These are phyloP conservation scores for Patagioenas fasciata DNA, from an alignment of 2,113 vertebrate species.

Conservation along the genomic window DNA sequence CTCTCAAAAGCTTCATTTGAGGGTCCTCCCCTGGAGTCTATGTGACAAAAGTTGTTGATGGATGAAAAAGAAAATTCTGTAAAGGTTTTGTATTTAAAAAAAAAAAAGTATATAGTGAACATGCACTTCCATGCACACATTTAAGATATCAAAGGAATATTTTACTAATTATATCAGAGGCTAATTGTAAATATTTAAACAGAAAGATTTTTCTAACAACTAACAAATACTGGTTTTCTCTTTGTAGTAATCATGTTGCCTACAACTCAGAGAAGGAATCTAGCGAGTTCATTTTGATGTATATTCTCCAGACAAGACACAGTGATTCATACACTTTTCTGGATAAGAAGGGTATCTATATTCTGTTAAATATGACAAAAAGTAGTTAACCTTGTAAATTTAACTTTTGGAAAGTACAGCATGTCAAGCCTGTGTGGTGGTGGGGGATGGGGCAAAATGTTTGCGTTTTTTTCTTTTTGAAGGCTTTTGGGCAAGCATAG, in stretches of 20 bases:
- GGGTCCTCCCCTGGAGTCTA: background rate
- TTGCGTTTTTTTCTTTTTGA: background rate
- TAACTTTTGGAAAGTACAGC: background rate
- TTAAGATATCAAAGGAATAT: background rate
- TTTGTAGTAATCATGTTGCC: slow-evolving; percentile 48
- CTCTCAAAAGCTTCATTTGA: background rate
- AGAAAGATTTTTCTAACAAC: background rate
- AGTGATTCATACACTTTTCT: background rate
- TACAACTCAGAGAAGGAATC: background rate
- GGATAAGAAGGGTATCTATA: slow-evolving; percentile 40
- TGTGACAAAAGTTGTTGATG: background rate
- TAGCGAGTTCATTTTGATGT: slow-evolving; percentile 25
- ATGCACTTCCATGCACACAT: background rate
- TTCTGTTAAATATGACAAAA: background rate
- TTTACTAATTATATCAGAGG: no score
- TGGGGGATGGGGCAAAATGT: background rate
- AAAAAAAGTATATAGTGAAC: background rate
- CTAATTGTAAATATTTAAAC: background rate
- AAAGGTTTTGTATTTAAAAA: background rate
- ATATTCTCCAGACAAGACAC: slow-evolving; percentile 25
- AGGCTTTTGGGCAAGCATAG: background rate
- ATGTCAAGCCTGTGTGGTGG: background rate
- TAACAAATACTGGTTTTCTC: background rate
- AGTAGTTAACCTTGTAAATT: background rate
- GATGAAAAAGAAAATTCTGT: background rate